Base-by-base conservation (phyloP, 1,140 invertebrate genomes). In the Neodiprion virginianus region DNA sequence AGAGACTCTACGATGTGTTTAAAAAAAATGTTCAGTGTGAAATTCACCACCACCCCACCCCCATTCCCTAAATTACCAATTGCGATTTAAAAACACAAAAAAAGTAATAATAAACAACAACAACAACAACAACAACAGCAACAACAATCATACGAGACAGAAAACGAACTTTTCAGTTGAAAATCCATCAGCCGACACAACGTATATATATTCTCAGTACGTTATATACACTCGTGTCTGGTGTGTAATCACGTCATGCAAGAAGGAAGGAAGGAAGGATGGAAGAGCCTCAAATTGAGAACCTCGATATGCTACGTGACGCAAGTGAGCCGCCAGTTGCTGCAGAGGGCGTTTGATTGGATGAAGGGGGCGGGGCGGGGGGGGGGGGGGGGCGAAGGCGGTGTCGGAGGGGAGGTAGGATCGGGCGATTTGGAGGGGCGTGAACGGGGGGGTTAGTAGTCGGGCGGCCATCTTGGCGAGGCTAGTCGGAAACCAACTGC, bases 401-500 rank as follows among this genome's bases (percentile, higher is more conserved):
- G 66, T 48, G 72, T 48, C 10, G 71, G 73, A 1, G 48, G 48
- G 28, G 61, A 28, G 10, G 70, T 14, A 17, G 69, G 40, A 7
- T 75, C 17, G 61, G 17, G 69, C 47, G 23, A 69, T 48, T 72
- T 50, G 23, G 49, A 48, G 71, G 40, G 72, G 71, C 48, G 14
- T 40, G 17, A 69, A 7, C 53, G 48, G 67, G 72, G 71, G 40
- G 71, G 72, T 79, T 78, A 76, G 77, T 79, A 80, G 77, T 74
- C 12, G 23, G 53, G 69, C 81, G 75, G 82, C 83, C 84, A 85
- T 83, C 74, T 86, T 86, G 80, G 23, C 48, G 71, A 71, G 73
- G 74, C 86, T 84, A 88, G 87, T 88, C 86, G 87, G 86, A 86
- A 88, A 88, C 85, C 86, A 88, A 79, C 87, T 88, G 86, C 85